Evolutionary conservation across 1,140 invertebrate genomes (phyloP), one percentile per base, ranked within the genome.

Genomic region (Tribolium madens): DNA sequence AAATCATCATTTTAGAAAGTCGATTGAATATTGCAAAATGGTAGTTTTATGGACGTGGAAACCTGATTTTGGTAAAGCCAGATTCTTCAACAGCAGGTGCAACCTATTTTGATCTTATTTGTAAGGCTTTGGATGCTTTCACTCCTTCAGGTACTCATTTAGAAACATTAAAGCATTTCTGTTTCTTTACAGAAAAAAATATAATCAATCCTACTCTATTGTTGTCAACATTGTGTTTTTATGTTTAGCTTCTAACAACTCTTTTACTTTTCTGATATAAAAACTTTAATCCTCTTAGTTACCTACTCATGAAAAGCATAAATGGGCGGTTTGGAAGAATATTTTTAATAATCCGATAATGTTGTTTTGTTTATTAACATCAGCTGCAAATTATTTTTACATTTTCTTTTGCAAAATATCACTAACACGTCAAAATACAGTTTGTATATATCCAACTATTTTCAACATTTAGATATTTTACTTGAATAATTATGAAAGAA

Each of bases 31-130:
- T 64, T 64, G 57, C 21, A 13, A 33, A n/a, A 64, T 64, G 26
- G 4, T 64, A 12, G 9, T 57, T 21, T 64, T 64, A 64, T 33
- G 57, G 26, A 64, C 21, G 21, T 33, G 57, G 12, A 64, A 64
- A 64, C 57, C 26, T 64, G 57, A 64, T 64, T 18, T 33, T 9
- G 12, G 31, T 42, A 3, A 14, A 13, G 57, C 31, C 68, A 36
- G 14, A 77, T 77, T 77, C 76, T 73, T 73, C 36, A 57, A 73
- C 50, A 42, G 76, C 76, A 77, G 76, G 76, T 77, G 76, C 76
- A 73, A 73, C 76, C 76, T 71, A 77, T 36, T 60, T 76, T 15
- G 36, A 10, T 57, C 48, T 52, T 53, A 17, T 21, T 18, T 12
- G 57, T 33, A 33, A 64, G 13, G 26, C 21, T 64, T 33, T 64